phyloP scores from a whole-genome alignment of 2,888 invertebrate species.

The Uloborus plumipes region DNA sequence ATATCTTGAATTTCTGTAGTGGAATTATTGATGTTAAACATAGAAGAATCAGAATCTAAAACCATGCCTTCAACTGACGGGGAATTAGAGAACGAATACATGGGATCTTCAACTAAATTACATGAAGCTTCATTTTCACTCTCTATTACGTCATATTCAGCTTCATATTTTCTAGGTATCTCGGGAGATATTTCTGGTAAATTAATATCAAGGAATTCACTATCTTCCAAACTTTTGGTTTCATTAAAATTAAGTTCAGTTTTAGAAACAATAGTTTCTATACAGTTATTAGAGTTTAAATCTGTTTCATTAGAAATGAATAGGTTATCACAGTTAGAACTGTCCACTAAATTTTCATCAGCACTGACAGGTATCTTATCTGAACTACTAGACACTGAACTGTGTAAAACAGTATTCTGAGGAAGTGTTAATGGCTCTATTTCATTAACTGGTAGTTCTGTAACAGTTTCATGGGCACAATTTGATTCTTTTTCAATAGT shows the following conservation, averaged over 20 bases:
- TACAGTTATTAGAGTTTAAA: no score
- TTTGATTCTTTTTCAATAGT: no score
- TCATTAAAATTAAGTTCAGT: neutral
- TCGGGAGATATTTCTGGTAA: neutral
- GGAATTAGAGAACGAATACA: constrained; percentile 30
- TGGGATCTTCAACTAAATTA: constrained; percentile 3
- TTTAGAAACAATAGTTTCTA: constrained; percentile 3
- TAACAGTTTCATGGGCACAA: neutral
- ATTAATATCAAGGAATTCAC: constrained; percentile 22
- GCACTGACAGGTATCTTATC: neutral
- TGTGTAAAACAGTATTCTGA: neutral
- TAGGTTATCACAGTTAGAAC: neutral
- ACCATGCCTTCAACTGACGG: constrained; percentile 9
- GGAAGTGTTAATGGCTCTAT: neutral
- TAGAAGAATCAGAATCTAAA: constrained; percentile 9
- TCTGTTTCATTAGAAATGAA: neutral
- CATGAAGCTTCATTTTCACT: constrained; percentile 16
- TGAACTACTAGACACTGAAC: no score
- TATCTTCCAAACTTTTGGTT: constrained; percentile 20
- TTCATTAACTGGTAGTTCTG: constrained; percentile 25
- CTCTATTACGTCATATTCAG: constrained; percentile 37
- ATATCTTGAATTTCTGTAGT: constrained; percentile 40
- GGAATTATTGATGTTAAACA: constrained; percentile 35
- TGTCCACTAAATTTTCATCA: neutral
- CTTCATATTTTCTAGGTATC: constrained; percentile 4